These are phyloP conservation scores for Lanius collurio DNA, from an alignment of 2,113 vertebrate species.

Conservation along the genomic window DNA sequence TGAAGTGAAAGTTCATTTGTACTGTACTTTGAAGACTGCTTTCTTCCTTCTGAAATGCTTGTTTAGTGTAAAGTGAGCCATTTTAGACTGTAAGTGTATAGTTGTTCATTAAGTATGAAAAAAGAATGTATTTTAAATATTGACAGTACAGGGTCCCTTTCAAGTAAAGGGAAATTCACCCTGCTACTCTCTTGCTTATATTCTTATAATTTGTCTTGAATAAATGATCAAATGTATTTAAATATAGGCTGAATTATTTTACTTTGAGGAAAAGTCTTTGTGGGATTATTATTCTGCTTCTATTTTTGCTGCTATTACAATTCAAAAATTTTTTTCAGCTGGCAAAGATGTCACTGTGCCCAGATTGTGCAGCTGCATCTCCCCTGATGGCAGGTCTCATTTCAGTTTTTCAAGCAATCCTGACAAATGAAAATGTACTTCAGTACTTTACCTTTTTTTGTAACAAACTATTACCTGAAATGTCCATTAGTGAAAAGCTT, in stretches of 20 bases:
- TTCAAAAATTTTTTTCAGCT: neutral
- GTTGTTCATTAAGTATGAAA: neutral
- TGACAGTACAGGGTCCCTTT: neutral
- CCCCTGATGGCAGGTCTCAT: neutral
- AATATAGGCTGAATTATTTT: neutral
- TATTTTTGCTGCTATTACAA: neutral
- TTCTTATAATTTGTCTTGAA: neutral
- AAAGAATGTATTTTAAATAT: neutral
- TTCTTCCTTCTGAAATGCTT: neutral
- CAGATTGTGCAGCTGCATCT: neutral
- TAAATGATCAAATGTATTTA: slow-evolving; percentile 31
- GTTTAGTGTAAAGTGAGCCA: neutral
- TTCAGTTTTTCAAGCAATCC: neutral
- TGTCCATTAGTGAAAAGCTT: neutral
- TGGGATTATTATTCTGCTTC: neutral
- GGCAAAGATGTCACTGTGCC: neutral
- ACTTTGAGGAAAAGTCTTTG: neutral
- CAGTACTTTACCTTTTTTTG: neutral
- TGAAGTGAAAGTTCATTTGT: neutral
- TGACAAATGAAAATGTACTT: neutral
- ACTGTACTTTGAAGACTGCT: neutral
- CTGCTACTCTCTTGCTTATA: neutral
- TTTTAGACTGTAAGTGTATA: neutral
- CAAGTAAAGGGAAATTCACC: neutral
- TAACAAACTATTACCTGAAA: neutral